A percentile compares a stretch with the other conserved stretches of the same genome.
Evolutionary conservation across 2,888 invertebrate species (phyloP).

Genomic region (Catocala sponsa): DNA sequence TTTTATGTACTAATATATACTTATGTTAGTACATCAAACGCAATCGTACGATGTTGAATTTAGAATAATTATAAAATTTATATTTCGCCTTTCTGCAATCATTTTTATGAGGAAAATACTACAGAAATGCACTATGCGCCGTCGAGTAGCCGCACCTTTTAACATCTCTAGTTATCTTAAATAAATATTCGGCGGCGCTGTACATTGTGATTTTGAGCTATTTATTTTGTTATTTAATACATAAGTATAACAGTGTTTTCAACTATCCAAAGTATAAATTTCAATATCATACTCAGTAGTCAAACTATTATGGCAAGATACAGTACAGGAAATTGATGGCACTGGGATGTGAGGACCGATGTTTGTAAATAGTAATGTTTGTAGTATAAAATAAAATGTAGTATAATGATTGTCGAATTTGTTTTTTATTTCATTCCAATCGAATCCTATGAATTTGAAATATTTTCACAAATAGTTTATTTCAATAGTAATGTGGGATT

Average conservation of each 20-base stretch:
- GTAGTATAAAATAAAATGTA: slow-evolving; percentile 81
- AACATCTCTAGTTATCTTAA: background rate
- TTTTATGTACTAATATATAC: slow-evolving; percentile 25
- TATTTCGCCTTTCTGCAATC: slow-evolving; percentile 81
- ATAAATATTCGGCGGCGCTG: slow-evolving; percentile 59
- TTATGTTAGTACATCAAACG: slow-evolving; percentile 22
- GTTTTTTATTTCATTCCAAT: slow-evolving; percentile 74
- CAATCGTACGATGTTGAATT: slow-evolving; percentile 14
- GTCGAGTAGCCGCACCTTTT: slow-evolving; percentile 45
- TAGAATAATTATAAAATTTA: slow-evolving; percentile 63
- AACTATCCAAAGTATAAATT: slow-evolving; percentile 51
- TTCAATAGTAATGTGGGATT: slow-evolving; percentile 43
- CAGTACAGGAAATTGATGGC: slow-evolving; percentile 49
- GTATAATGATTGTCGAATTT: slow-evolving; percentile 81
- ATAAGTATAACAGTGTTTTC: slow-evolving; percentile 65
- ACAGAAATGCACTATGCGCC: slow-evolving; percentile 70
- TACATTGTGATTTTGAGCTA: slow-evolving; percentile 74
- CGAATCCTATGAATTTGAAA: slow-evolving; percentile 14
- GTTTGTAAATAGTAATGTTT: slow-evolving; percentile 80
- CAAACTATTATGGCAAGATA: slow-evolving; percentile 50
- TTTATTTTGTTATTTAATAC: slow-evolving; percentile 79
- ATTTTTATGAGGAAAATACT: slow-evolving; percentile 80
- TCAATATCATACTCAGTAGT: slow-evolving; percentile 45
- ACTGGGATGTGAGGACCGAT: slow-evolving; percentile 65
- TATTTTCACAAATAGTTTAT: background rate